Base-by-base conservation (phyloP, 2,888 invertebrate genomes). In the Agrochola lychnidis region DNA sequence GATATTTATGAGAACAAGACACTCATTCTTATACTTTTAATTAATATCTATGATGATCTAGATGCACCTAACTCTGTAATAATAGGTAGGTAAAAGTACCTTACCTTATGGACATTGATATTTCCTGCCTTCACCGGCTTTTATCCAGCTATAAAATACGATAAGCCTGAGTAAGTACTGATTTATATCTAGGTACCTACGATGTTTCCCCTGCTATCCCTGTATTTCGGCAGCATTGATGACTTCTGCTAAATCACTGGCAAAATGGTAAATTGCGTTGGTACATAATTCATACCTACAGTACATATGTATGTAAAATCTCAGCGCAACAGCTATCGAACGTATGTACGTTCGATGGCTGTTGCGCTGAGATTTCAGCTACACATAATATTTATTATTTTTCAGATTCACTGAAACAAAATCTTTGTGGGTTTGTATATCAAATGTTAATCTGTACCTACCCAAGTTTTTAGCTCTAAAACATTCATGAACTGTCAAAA, bases 71-170 rank as follows among this genome's bases (percentile, higher is more conserved):
- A 66, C 25, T 71, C 14, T 36, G 19, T 30, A 48, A 30, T 45
- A 14, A 36, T 16, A 53, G 3, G 5, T 12, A 40, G 6, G 5
- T 4, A 45, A 12, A 25, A 5, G 14, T 66, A 66, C 66, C 48
- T 30, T 9, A n/a, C n/a, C 22, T 30, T 30, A 22, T 16, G 4
- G 19, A 25, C 14, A 48, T 62, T 25, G 45, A 53, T 19, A 70
- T 79, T 51, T 36, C 56, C 66, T 45, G 53, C 6, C 6, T 61
- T 51, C 59, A 59, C n/a, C 48, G 30, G n/a, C 59, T 56, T 56
- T 82, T 70, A 66, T 70, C 40, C 42, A n/a, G 45, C 59, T 53
- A 30, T 59, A 36, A 64, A 64, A 81, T 36, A n/a, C 16, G 53
- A 61, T 42, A 36, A n/a, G 61, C 42, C 53, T 56, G 48, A 40